These are phyloP conservation scores for Hirudo medicinalis DNA, from an alignment of 1,140 invertebrate species.

Conservation along the genomic window DNA sequence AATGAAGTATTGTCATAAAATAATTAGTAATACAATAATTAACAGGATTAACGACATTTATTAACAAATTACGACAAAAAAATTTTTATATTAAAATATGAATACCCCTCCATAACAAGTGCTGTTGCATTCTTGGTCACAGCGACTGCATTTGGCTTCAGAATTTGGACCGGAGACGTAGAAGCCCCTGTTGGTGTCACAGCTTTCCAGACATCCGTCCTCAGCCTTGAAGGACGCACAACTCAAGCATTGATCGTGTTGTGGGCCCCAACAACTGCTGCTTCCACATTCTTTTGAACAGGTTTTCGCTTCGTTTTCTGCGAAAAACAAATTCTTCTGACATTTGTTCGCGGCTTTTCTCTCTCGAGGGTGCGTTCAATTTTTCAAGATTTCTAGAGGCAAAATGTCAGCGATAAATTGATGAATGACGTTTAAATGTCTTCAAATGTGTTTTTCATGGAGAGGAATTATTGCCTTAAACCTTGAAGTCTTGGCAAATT, in stretches of 20 bases:
- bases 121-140: slow-evolving; percentile 70
- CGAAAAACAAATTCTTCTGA: slow-evolving; percentile 24
- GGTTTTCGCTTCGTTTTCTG: slow-evolving; percentile 57
- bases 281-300: slow-evolving; percentile 72
- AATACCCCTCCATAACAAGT: slow-evolving; percentile 63
- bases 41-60: too few species aligned
- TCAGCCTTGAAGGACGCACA: slow-evolving; percentile 67
- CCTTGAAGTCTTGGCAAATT: too few species aligned
- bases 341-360: background rate
- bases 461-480: too few species aligned
- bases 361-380: too few species aligned
- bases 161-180: slow-evolving; percentile 53
- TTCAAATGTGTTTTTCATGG: too few species aligned
- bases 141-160: slow-evolving; percentile 64
- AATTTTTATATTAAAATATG: too few species aligned
- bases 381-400: too few species aligned
- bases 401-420: too few species aligned
- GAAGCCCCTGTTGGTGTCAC: slow-evolving; percentile 44
- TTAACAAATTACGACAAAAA: too few species aligned
- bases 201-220: slow-evolving; percentile 51
- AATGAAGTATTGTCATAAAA: too few species aligned
- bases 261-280: slow-evolving; percentile 90
- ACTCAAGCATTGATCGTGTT: slow-evolving; percentile 70
- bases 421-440: too few species aligned
- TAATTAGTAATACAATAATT: too few species aligned